Evolutionary conservation across 2,113 vertebrate genomes (phyloP), one percentile per base, ranked within the genome.

Genomic region (Anser cygnoides): DNA sequence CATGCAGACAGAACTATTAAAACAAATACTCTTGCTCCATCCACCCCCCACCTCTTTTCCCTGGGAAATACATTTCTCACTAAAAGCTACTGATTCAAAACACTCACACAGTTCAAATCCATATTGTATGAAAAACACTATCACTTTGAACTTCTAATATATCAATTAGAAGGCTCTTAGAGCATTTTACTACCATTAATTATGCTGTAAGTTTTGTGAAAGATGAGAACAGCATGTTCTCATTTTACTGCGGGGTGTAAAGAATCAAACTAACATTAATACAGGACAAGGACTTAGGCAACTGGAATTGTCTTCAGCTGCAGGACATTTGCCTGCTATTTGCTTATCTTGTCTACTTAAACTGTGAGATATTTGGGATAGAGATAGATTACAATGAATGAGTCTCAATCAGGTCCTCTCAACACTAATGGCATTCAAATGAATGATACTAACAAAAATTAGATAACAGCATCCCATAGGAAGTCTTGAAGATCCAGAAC

Each of bases 401-500:
- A 65, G 54, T 68, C 70, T 93, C 20, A 79, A 5, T 13, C 28
- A 81, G 31, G 65, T 73, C 52, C 79, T 92, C 76, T 41, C 65
- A 88, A 84, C 52, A 43, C 71, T 83, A 81, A 91, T 70, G 67
- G 55, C 17, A 95, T 92, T 94, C 76, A 94, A 96, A 89, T 63
- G 7, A 89, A 84, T 35, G 1, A 71, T 67, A 72, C 78, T 75
- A 87, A 84, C 78, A 78, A 95, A 93, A 93, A 78, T 75, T 33
- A 90, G 65, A 33, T 44, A 86, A 84, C 29, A 81, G 13, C 43
- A 65, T 86, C 72, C 46, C 28, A 46, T 6, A 80, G 44, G 83
- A 93, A 44, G 66, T 44, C 29, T 79, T 59, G 20, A 75, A 82
- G 44, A 89, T 43, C 16, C 23, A 92, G 62, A 91, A 90, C 73